Base-by-base conservation (phyloP, 2,113 vertebrate genomes). In the Thamnaconus septentrionalis region DNA sequence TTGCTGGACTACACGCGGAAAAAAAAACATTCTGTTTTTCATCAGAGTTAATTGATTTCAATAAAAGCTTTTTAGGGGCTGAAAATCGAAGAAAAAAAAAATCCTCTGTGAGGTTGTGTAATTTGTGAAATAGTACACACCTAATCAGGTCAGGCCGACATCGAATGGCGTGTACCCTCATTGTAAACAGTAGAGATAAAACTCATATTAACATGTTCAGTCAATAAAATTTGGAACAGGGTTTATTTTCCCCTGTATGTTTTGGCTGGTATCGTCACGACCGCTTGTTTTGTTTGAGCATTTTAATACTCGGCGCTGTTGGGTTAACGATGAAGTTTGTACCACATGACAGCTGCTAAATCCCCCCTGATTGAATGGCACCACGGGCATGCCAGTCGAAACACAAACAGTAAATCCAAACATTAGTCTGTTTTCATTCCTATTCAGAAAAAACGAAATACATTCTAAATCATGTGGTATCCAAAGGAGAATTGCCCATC, bases 91-190 rank as follows among this genome's bases (percentile, higher is more conserved):
- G 49, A 3, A 44, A 6, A 49, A 41, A 46, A 31, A 62, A 46
- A 31, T 46, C 47, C 41, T 4, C 53, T 50, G 43, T 18, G 31
- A 64, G 60, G 41, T 31, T 31, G 18, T 6, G 57, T 31, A 57
- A 43, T 60, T 53, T 56, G 40, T 62, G 65, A 42, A 51, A 57
- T 31, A 70, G 11, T 43, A 51, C 42, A 48, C 18, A 31, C 31
- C 39, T 42, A n/a, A 76, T 71, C 53, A 41, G 64, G 71, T 72
- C 49, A 68, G 45, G 60, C 8, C 72, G 74, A 77, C 70, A 71
- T 46, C 40, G 9, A 7, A 43, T 56, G 47, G 53, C 59, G 51
- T 64, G 46, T 53, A 61, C 12, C 41, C 3, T 44, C 3, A 45
- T 61, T 55, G 47, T 48, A 66, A 69, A 72, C 18, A 31, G 18